Evolutionary conservation across 2,888 invertebrate species (phyloP).

Genomic region (Operophtera brumata): DNA sequence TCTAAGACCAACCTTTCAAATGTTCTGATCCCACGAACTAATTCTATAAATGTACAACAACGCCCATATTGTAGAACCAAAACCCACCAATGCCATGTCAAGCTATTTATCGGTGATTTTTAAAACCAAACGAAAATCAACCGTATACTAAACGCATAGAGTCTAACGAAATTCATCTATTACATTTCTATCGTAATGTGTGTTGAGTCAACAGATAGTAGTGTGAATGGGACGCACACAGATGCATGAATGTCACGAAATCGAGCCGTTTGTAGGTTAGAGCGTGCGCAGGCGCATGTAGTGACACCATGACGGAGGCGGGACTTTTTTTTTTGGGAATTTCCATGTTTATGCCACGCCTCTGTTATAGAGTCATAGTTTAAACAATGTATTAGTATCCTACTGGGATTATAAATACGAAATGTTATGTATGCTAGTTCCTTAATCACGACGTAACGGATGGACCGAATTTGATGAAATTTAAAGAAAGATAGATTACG

Average conservation of each 20-base stretch:
- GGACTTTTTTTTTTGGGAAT: conserved; percentile 15
- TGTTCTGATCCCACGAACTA: conserved; percentile 40
- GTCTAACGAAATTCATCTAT: conserved; percentile 31
- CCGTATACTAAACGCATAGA: conserved; percentile 31
- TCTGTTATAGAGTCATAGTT: background rate
- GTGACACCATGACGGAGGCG: conserved; percentile 46
- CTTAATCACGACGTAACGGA: background rate
- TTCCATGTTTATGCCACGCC: background rate
- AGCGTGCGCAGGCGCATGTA: conserved; percentile 65
- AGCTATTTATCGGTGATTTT: conserved; percentile 40
- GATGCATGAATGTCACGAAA: conserved; percentile 72
- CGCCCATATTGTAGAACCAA: conserved; percentile 76
- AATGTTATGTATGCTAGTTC: background rate
- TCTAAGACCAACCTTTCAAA: conserved; percentile 26
- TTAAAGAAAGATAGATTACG: too few relatives aligned
- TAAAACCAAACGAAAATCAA: conserved; percentile 36
- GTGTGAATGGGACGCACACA: conserved; percentile 57
- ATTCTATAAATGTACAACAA: conserved; percentile 56
- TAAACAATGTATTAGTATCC: background rate
- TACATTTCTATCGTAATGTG: conserved; percentile 32
- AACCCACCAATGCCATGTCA: conserved; percentile 75
- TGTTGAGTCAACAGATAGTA: conserved; percentile 52
- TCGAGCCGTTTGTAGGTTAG: conserved; percentile 77
- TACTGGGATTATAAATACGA: background rate
- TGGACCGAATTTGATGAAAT: too few relatives aligned